Conservation (phyloP, 2,888 invertebrate genomes). For the Tetranychus truncatus region DNA sequence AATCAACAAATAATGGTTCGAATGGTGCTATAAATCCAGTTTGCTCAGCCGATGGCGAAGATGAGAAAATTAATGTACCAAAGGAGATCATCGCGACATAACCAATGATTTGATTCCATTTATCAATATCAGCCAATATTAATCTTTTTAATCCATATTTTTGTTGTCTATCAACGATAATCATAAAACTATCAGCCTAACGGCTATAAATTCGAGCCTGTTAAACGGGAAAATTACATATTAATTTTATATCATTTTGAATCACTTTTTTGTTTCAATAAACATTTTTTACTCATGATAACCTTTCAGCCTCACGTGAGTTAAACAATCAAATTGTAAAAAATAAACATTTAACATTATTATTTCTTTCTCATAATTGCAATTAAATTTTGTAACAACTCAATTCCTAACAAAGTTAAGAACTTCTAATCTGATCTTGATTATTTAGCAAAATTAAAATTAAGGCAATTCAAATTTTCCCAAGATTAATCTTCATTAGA, state of each 20-base stretch:
- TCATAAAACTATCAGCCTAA: not conserved
- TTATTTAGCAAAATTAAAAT: too few species aligned
- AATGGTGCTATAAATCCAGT: not conserved
- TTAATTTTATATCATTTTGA: too few species aligned
- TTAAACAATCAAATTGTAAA: not conserved
- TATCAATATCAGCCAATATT: not conserved
- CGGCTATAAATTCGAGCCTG: not conserved
- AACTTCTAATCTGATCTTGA: too few species aligned
- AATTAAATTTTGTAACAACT: not conserved
- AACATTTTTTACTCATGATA: too few species aligned
- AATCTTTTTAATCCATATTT: too few species aligned
- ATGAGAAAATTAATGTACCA: not conserved
- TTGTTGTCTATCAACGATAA: not conserved
- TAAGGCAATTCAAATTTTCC: too few species aligned
- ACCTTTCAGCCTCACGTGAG: not conserved
- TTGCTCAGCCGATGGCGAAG: not conserved
- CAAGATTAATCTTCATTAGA: too few species aligned
- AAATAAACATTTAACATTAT: not conserved
- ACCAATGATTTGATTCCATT: not conserved
- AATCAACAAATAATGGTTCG: not conserved
- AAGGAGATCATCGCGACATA: not conserved
- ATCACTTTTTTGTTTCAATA: too few species aligned
- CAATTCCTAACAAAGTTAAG: too few species aligned
- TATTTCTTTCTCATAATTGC: not conserved
- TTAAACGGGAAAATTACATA: not conserved